A percentile compares a stretch with the other conserved stretches of the same genome.
Conservation (phyloP, 1,140 invertebrate species). For the Propsilocerus akamusi region DNA sequence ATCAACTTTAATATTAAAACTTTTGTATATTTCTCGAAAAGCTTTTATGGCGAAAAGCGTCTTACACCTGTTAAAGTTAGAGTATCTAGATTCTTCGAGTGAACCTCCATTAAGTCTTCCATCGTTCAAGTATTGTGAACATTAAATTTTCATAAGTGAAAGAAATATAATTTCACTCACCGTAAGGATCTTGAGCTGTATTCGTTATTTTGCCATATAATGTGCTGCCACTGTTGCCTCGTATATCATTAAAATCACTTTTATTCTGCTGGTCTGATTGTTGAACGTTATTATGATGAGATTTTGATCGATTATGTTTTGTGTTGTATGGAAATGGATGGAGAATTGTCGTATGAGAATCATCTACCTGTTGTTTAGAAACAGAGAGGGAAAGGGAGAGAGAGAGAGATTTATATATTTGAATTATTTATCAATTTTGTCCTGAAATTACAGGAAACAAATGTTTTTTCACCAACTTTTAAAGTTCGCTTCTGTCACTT, state of each 20-base stretch:
- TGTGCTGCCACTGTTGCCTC: no score
- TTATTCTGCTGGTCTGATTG: neutral
- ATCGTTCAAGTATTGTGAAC: no score
- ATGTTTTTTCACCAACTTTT: neutral
- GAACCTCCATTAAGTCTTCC: no score
- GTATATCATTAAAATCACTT: conserved; percentile 2
- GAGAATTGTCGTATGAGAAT: conserved; percentile 21
- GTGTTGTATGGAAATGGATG: conserved; percentile 21
- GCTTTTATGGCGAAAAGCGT: no score
- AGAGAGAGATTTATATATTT: neutral
- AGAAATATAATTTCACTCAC: no score
- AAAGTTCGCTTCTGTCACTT: no score
- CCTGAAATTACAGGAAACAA: neutral
- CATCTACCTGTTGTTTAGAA: conserved; percentile 22
- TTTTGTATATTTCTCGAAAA: no score
- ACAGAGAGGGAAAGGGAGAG: neutral
- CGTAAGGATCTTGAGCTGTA: neutral
- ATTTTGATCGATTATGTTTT: conserved; percentile 14
- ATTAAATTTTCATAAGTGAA: no score
- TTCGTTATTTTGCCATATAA: neutral
- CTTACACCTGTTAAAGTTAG: no score
- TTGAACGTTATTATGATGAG: neutral
- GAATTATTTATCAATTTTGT: neutral
- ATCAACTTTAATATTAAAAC: no score
- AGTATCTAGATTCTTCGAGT: no score